Conservation (phyloP, 1,140 invertebrate species). For the Ceratitis capitata region DNA sequence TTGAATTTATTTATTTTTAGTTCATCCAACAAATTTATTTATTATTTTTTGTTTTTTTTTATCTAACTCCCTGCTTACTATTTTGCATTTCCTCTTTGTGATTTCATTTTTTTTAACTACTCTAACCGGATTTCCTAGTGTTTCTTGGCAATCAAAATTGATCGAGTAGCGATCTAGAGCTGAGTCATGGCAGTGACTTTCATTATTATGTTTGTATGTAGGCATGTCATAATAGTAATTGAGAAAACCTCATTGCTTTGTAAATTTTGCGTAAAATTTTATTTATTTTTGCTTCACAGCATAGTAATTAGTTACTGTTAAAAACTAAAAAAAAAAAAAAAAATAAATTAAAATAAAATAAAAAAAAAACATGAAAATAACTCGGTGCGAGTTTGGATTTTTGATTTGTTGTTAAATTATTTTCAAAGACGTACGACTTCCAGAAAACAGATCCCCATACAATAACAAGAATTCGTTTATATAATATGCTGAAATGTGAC, state of each 20-base stretch:
- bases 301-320: neutral
- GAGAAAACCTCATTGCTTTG: neutral
- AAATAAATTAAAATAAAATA: too few species aligned
- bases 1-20: too few species aligned
- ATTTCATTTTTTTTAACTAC: neutral
- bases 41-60: too few species aligned
- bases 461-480: too few species aligned
- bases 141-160: neutral
- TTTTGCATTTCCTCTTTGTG: neutral
- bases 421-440: too few species aligned
- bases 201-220: neutral
- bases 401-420: too few species aligned
- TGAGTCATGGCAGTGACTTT: conserved; percentile 4
- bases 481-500: too few species aligned
- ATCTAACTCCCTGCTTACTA: too few species aligned
- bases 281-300: neutral
- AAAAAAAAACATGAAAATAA: too few species aligned
- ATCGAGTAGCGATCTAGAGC: neutral
- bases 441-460: too few species aligned
- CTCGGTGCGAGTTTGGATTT: too few species aligned
- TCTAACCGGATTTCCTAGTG: neutral
- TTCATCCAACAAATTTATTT: too few species aligned
- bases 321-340: neutral
- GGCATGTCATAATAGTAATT: neutral
- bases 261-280: neutral